Evolutionary conservation across 2,888 invertebrate species (phyloP).

Genomic region (Drosophila buzzatii): DNA sequence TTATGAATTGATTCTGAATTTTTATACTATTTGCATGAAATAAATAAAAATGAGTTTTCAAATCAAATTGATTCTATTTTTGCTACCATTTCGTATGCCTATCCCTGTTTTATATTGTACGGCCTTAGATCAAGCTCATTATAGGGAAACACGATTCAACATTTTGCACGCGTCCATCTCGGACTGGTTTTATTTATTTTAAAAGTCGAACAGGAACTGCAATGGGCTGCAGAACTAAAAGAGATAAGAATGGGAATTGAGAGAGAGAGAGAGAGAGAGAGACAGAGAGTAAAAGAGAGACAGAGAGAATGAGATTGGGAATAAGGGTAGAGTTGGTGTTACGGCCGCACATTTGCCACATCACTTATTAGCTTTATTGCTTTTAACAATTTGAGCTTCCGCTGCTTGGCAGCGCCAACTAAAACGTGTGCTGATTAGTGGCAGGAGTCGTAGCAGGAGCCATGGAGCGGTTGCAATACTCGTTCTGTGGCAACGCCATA

Average conservation of each 20-base stretch:
- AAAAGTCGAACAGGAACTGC: conserved; percentile 9
- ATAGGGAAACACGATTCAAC: not conserved
- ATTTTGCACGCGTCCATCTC: conserved; percentile 18
- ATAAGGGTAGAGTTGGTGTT: not conserved
- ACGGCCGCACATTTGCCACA: conserved; percentile 75
- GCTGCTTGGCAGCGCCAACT: conserved; percentile 73
- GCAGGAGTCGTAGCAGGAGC: conserved; percentile 44
- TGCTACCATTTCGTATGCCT: no score
- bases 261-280: not conserved
- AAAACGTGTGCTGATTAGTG: conserved; percentile 81
- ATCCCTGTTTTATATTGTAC: no score
- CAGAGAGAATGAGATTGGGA: not conserved
- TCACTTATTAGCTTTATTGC: conserved; percentile 80
- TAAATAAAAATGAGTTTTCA: not conserved
- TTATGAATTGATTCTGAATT: no score
- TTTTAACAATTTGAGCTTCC: conserved; percentile 81
- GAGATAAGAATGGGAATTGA: not conserved
- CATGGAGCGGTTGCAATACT: conserved; percentile 44
- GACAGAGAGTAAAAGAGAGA: not conserved
- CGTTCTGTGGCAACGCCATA: conserved; percentile 68
- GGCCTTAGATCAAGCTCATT: not conserved
- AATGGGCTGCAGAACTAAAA: not conserved
- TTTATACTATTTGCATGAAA: no score
- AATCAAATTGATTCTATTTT: no score
- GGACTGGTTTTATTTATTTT: conserved; percentile 6